Conservation (phyloP, 2,113 vertebrate genomes). For the Charadrius vociferus region DNA sequence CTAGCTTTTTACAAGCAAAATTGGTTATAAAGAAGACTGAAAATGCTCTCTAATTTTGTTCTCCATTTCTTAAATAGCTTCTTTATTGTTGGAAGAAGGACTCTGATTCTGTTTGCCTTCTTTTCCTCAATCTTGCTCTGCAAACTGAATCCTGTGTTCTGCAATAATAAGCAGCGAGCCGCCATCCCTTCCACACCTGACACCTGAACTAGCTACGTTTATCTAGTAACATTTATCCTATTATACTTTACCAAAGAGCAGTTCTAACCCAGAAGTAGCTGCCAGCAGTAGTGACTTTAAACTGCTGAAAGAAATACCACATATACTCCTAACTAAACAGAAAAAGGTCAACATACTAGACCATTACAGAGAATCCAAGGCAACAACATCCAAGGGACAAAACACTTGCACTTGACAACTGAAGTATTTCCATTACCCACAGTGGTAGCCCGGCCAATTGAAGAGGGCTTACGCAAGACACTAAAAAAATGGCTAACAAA, state of each 20-base stretch:
- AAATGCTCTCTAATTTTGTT: background rate
- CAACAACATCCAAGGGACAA: background rate
- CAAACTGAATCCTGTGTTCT: background rate
- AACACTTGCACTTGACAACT: background rate
- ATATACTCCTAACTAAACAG: background rate
- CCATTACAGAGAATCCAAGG: background rate
- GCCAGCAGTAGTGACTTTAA: background rate
- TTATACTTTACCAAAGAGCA: background rate
- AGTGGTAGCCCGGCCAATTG: background rate
- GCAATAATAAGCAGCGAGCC: background rate
- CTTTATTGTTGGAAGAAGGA: background rate
- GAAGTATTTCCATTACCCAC: constrained; percentile 6
- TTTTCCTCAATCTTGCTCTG: background rate
- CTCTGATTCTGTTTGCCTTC: background rate
- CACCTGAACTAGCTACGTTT: background rate
- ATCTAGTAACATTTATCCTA: background rate
- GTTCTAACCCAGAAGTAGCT: background rate
- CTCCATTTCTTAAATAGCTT: background rate
- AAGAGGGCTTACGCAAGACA: background rate
- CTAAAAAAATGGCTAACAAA: background rate
- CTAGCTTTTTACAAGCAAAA: background rate
- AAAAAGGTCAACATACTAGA: background rate
- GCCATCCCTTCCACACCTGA: background rate
- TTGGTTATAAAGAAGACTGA: background rate
- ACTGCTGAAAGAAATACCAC: background rate